Conservation (phyloP, 2,113 vertebrate genomes). For the Fregata magnificens region DNA sequence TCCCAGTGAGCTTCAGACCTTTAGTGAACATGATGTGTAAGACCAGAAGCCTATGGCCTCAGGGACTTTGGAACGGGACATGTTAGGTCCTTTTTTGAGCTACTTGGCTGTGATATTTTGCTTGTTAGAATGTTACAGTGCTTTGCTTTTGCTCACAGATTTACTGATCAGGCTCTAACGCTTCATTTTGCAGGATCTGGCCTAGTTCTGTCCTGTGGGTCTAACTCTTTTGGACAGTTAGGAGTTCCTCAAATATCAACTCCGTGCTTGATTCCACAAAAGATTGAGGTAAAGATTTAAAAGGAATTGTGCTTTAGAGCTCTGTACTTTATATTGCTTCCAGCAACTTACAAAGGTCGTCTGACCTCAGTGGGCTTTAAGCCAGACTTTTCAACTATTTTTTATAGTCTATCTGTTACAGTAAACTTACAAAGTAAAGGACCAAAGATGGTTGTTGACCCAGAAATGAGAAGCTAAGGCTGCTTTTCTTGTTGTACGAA, state of each 20-base stretch:
- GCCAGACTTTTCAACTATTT: not conserved
- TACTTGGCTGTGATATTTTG: not conserved
- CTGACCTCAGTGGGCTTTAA: not conserved
- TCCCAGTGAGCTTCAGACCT: not conserved
- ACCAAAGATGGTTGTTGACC: not conserved
- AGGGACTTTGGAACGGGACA: not conserved
- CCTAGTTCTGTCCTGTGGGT: constrained; percentile 85
- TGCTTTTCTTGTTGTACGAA: not conserved
- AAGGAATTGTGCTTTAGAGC: not conserved
- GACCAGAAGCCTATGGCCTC: not conserved
- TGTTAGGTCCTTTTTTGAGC: not conserved
- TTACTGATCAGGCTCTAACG: not conserved
- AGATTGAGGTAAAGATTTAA: constrained; percentile 77
- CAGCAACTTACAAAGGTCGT: not conserved
- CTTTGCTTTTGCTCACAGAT: not conserved
- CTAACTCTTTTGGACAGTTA: constrained; percentile 90
- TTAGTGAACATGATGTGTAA: not conserved
- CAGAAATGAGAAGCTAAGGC: not conserved
- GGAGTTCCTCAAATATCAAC: constrained; percentile 75
- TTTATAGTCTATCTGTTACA: not conserved
- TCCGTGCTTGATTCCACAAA: constrained; percentile 70
- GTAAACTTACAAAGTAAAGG: not conserved
- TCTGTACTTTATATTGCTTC: not conserved
- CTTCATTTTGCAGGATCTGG: constrained; percentile 77
- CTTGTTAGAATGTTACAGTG: not conserved